Base-by-base conservation (phyloP, 2,888 invertebrate genomes). In the Cephus spinipes region DNA sequence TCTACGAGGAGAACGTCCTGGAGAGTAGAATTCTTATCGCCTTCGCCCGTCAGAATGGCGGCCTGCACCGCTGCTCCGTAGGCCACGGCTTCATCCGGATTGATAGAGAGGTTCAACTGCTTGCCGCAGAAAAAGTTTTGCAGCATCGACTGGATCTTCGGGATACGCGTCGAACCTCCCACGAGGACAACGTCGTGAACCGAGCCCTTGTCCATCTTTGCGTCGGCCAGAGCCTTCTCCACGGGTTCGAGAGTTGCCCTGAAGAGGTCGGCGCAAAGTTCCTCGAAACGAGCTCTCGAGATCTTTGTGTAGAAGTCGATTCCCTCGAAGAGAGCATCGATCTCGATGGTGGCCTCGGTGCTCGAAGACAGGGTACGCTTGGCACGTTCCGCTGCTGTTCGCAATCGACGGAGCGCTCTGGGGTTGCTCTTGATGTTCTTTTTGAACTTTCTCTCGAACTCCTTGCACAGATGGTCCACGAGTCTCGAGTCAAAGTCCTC, bases 31-130 rank as follows among this genome's bases (percentile, higher is more conserved):
- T 89, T 90, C 12, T 87, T 89, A 80, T 89, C 86, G n/a, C 92
- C 92, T 83, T 94, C 93, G 88, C 96, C 95, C 4, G 94, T 94
- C 31, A 98, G 93, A 83, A 98, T 98, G 73, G 98, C 98, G 1
- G 98, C 98, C 92, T 98, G 98, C 0, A 98, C 97, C 32, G 98
- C 98, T 4, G 98, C 98, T 6, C 98, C 98, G 88, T 98, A 98
- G 0, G 98, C 98, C 1, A 98, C 96, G 11, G 98, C 96, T 91
- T 97, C 97, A 87, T 97, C 97, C 0, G 97, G 98, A 91, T 98
- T 98, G 86, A 98, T 98, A 12, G 97, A 96, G 76, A 98, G 94
- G 92, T 98, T 98, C 69, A 98, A 92, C 79, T 96, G 94, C 91
- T 97, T 97, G 4, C 94, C 96, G 83, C 94, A 94, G 93, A 96